Base-by-base conservation (phyloP, 2,888 invertebrate genomes). In the Scelioninae gen. 1 region DNA sequence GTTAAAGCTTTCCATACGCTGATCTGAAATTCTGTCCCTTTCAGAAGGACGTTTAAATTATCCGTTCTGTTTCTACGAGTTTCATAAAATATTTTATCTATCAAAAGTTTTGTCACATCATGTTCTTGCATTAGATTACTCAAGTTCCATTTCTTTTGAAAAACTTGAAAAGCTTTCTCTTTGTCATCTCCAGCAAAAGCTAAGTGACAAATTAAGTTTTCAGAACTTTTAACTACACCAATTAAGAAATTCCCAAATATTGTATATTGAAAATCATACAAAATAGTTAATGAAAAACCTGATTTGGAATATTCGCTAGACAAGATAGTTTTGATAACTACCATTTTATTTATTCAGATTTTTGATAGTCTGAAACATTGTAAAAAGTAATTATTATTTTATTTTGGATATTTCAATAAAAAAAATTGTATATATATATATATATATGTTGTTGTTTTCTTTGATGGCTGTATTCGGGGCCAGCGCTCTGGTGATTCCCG, bases 21-120 rank as follows among this genome's bases (percentile, higher is more conserved):
- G 7, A 88, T 82, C 85, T 92, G 90, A 63, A 92, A 92, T 1
- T 89, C 88, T 4, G 91, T 90, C 9, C 91, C 91, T 66, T 88
- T 88, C 16, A 90, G 32, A 3, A 91, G 51, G 3, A 91, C 79
- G 0, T 16, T 31, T 7, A 87, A 34, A 2, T 74, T 53, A 51
- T 85, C 32, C 0, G 7, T 83, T 60, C n/a, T n/a, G n/a, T 5
- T 45, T 16, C 1, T 13, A 8, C 32, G 2, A 10, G 38, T 43
- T 31, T 51, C 55, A 32, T 10, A 56, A 66, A 90, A 89, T 34
- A 90, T 5, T 5, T 82, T 53, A 0, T 88, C 62, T 7, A 34
- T 10, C 15, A 38, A 32, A 8, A 74, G 65, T 9, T 32, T 34
- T 0, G 86, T 88, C 9, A 56, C 69, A 3, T 80, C 58, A 0